A percentile compares a stretch with the other conserved stretches of the same genome.
These are phyloP conservation scores for Cerastoderma edule DNA, from an alignment of 2,888 invertebrate genomes.

Conservation along the genomic window DNA sequence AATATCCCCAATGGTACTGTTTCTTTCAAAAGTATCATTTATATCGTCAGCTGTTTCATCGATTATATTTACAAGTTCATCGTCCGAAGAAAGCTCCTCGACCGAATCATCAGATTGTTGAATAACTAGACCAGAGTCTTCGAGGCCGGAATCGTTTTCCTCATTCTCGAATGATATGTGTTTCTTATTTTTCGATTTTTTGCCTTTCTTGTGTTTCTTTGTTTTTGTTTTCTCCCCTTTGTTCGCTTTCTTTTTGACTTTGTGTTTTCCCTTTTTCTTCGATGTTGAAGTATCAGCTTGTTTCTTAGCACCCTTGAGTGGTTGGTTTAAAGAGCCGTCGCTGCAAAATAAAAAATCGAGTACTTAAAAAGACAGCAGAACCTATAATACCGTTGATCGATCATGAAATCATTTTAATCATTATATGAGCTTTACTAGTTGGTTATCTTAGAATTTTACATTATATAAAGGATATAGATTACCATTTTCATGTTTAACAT, in stretches of 20 bases:
- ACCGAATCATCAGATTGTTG: neutral
- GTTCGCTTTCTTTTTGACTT: conserved; percentile 30
- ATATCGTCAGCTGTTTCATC: too few relatives aligned
- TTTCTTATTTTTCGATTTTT: conserved; percentile 25
- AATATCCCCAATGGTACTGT: neutral
- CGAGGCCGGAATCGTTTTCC: conserved; percentile 13
- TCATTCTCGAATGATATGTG: conserved; percentile 3
- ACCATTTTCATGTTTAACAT: neutral
- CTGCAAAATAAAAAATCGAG: conserved; percentile 13
- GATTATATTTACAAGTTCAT: too few relatives aligned
- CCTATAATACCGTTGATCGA: neutral
- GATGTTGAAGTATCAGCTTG: conserved; percentile 7
- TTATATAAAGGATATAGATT: neutral
- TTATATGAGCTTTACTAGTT: neutral
- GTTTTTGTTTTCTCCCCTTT: conserved; percentile 3
- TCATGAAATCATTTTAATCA: neutral
- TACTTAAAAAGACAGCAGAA: neutral
- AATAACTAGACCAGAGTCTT: conserved; percentile 13
- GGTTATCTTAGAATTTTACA: neutral
- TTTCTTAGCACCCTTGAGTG: conserved; percentile 15
- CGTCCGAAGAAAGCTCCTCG: neutral
- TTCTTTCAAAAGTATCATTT: too few relatives aligned
- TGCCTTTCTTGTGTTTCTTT: conserved; percentile 27
- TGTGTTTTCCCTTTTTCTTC: conserved; percentile 34
- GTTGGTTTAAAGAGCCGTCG: neutral